Base-by-base conservation (phyloP, 2,797 vertebrate genomes). In the Poeciliopsis gracilis region DNA sequence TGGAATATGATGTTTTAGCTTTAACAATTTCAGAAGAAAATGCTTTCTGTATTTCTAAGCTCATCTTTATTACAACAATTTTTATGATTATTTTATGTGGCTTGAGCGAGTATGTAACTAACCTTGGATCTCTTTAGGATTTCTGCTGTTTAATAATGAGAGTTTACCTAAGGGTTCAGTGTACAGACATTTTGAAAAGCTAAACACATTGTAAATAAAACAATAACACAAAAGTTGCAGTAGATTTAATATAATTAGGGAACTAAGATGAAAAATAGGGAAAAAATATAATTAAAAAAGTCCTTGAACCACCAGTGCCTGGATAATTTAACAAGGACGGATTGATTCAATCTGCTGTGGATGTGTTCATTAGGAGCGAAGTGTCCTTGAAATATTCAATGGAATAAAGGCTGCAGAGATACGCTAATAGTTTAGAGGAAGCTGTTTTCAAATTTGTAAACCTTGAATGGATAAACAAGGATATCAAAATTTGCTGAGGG, bases 111-210 rank as follows among this genome's bases (percentile, higher is more conserved):
- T 59, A 77, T n/a, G 28, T 77, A 51, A 23, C 61, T 53, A 53
- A 59, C 28, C 69, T 69, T 72, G 63, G 79, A 81, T 82, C 77
- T 88, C 86, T 89, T 90, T 86, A 87, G 78, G 78, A 84, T 78
- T 78, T 74, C 82, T 77, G 67, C 73, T 76, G 86, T 87, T 82
- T 55, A n/a, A 91, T 84, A 82, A 57, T 82, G 81, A 82, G 76
- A 76, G 81, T 86, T 87, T 83, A 72, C 76, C 78, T 83, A 79
- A 73, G 51, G 84, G 75, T 85, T 82, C 87, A 84, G 78, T 76
- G 79, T 45, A 74, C 13, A 15, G 28, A 59, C 28, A 59, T 30
- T 59, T 59, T 30, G 28, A 15, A 30, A 30, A 59, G 57, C n/a
- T 59, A 59, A 16, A 28, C 28, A 33, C 28, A 59, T 59, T 7